Percentiles rank a stretch among this genome's conserved stretches.
These are phyloP conservation scores for Gonatopus flavifemur DNA, from an alignment of 1,140 invertebrate species.

Conservation along the genomic window DNA sequence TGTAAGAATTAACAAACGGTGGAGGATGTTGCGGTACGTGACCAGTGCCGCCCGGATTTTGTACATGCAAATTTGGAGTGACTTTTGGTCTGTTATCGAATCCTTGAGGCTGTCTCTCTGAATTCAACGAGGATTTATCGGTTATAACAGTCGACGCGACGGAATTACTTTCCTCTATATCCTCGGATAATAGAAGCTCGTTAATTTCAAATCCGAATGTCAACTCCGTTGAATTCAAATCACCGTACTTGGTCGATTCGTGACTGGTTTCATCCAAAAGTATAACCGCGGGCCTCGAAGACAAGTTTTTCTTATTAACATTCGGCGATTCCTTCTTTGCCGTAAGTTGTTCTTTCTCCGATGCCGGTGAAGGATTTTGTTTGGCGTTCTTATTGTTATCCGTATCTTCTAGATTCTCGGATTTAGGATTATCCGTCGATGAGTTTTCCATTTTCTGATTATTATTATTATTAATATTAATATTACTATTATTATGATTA, in stretches of 20 bases:
- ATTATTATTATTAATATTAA: background rate
- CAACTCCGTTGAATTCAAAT: constrained; percentile 59
- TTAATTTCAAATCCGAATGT: constrained; percentile 73
- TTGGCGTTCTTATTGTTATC: constrained; percentile 31
- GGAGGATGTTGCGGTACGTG: constrained; percentile 27
- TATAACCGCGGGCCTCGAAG: constrained; percentile 63
- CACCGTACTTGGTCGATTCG: constrained; percentile 44
- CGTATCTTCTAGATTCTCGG: constrained; percentile 23
- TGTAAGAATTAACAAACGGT: constrained; percentile 38
- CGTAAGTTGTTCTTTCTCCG: constrained; percentile 30
- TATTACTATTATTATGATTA: constrained; percentile 10
- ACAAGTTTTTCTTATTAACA: constrained; percentile 19
- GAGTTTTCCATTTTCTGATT: constrained; percentile 1
- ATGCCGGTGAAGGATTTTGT: constrained; percentile 17
- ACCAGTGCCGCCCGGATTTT: constrained; percentile 20
- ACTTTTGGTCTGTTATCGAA: constrained; percentile 44
- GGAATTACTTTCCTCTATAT: constrained; percentile 27
- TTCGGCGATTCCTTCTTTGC: constrained; percentile 17
- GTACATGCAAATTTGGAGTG: constrained; percentile 39
- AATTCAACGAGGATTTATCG: constrained; percentile 37
- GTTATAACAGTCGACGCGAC: constrained; percentile 25
- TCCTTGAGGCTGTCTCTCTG: constrained; percentile 32
- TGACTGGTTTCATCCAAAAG: constrained; percentile 61
- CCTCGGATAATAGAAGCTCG: constrained; percentile 60
- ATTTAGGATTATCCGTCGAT: constrained; percentile 15